Base-by-base conservation (phyloP, 2,888 invertebrate genomes). In the Teinopalpus imperialis region DNA sequence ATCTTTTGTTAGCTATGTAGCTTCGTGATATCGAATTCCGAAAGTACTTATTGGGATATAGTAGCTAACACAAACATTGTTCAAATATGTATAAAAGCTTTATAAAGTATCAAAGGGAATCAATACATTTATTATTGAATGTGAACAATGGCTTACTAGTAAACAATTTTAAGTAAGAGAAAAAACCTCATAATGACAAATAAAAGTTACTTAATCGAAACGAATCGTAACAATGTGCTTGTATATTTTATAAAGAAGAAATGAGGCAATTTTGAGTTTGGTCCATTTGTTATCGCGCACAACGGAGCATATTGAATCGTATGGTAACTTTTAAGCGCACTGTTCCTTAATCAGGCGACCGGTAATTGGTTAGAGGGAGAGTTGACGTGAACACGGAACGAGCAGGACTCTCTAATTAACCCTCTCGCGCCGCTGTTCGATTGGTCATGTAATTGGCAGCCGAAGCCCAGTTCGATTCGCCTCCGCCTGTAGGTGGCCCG, bases 341-440 rank as follows among this genome's bases (percentile, higher is more conserved):
- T 70, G 67, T 56, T 58, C 74, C 74, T 76, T 76, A 78, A 80
- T 82, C 78, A 72, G 72, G 60, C 63, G 63, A 60, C 69, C 76
- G 74, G 75, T 85, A 86, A 85, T 85, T 87, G 83, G 83, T 78
- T 75, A 62, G 72, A 70, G 65, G 69, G 66, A 63, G 66, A 57
- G 59, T 64, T 62, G 67, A 63, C 71, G 68, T 65, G 66, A 66
- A 69, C 63, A 69, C 75, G 73, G 66, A 52, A 53, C 8, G 51
- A 55, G 53, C 53, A 26, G 31, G 44, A 23, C 71, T 72, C 75
- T 74, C 74, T 79, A 83, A 86, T 83, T 83, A 83, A 73, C 70
- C 70, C 68, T 65, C 57, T 55, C 63, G 63, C 63, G 53, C 51
- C 52, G 56, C 48, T 56, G 57, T 57, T 56, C 66, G 63, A 61